These are phyloP conservation scores for Schrankia costaestrigalis DNA, from an alignment of 2,888 invertebrate genomes.

Conservation along the genomic window DNA sequence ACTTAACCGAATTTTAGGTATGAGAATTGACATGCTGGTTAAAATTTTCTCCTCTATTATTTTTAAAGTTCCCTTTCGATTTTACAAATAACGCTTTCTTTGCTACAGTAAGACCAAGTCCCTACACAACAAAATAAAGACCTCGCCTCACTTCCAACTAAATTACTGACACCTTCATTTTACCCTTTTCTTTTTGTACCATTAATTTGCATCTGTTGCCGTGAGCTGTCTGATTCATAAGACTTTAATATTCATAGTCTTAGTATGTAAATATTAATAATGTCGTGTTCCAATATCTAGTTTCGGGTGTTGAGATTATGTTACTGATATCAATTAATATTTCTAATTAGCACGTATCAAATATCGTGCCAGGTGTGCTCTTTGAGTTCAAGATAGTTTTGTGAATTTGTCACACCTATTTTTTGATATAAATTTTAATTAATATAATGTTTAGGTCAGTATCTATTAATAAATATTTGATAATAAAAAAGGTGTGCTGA, in stretches of 20 bases:
- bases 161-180: slow-evolving; percentile 37
- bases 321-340: slow-evolving; percentile 6
- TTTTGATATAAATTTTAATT: background rate
- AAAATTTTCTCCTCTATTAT: too few relatives aligned
- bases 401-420: slow-evolving; percentile 3
- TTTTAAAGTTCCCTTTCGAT: too few relatives aligned
- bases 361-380: slow-evolving; percentile 11
- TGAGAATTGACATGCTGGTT: too few relatives aligned
- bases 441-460: too few relatives aligned
- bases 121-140: slow-evolving; percentile 28
- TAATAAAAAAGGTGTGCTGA: too few relatives aligned
- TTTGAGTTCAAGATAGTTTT: slow-evolving; percentile 10
- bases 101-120: slow-evolving; percentile 2
- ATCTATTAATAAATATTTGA: too few relatives aligned
- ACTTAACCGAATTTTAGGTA: too few relatives aligned
- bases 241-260: slow-evolving; percentile 18
- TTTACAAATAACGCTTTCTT: background rate
- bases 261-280: slow-evolving; percentile 9
- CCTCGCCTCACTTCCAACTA: slow-evolving; percentile 21
- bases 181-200: slow-evolving; percentile 20
- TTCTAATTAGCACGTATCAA: slow-evolving; percentile 10
- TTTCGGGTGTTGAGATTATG: slow-evolving; percentile 4
- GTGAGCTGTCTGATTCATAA: slow-evolving; percentile 20
- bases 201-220: slow-evolving; percentile 27
- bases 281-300: slow-evolving; percentile 7